Base-by-base conservation (phyloP, 2,888 invertebrate genomes). In the Glaucopsyche alexis region DNA sequence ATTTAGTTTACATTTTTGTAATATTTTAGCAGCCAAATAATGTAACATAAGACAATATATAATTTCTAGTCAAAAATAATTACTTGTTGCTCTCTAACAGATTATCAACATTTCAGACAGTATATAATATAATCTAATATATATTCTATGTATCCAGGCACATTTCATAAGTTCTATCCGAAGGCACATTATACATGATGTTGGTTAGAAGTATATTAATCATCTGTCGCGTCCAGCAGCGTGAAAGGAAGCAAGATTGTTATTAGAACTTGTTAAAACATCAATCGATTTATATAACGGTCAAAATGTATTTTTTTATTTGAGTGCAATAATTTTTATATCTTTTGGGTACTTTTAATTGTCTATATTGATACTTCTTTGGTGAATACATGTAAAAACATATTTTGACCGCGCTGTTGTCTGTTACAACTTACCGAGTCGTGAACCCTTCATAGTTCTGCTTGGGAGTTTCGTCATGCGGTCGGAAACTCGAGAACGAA, bases 401-500 rank as follows among this genome's bases (percentile, higher is more conserved):
- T 65, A 65, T 66, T 66, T 66, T 42, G 42, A 66, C 66, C 66
- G 40, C 1, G 42, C 52, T 49, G 9, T 19, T 55, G 71, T 52
- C 6, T 40, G 42, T n/a, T n/a, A 49, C 75, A 60, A 81, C 93
- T 93, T 78, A 95, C 95, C 95, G 95, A 72, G 95, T 94, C 14
- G 95, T 95, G 80, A 94, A 95, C 72, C 95, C 95, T 80, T 95
- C 95, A 80, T 95, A 95, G 77, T 91, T 94, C 80, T 93, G 93
- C 65, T 91, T 91, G 38, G 86, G 85, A 38, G 82, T 80, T 11
- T 90, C 92, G 60, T 90, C 88, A 42, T 88, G 85, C 0, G 93
- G 91, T 71, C 92, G 77, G 78, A 92, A 93, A 79, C 93, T 92
- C 0, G 88, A 86, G 82, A 92, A 93, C 0, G 90, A 88, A 0